A percentile compares a stretch with the other conserved stretches of the same genome.
Evolutionary conservation across 2,888 invertebrate genomes (phyloP).

Genomic region (Orthosia cruda): DNA sequence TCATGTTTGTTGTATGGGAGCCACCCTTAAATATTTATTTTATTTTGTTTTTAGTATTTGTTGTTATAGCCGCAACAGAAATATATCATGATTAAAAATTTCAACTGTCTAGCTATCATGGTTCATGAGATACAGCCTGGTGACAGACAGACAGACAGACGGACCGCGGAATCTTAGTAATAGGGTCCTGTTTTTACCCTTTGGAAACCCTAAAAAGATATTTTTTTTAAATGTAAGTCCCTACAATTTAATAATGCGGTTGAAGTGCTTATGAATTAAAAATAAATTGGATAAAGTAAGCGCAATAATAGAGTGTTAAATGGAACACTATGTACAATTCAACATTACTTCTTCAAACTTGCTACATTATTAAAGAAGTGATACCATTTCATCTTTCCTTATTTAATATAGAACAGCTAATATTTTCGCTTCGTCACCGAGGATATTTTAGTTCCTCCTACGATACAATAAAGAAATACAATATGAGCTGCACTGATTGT

Average conservation of each 20-base stretch:
- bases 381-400: constrained; percentile 27
- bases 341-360: constrained; percentile 3
- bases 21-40: no score
- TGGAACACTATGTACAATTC: not conserved
- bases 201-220: no score
- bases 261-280: not conserved
- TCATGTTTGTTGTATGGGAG: no score
- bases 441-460: constrained; percentile 32
- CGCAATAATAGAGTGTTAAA: not conserved
- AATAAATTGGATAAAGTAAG: not conserved
- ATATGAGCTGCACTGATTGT: constrained; percentile 32
- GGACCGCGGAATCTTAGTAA: no score
- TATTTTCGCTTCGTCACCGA: constrained; percentile 36
- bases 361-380: constrained; percentile 28
- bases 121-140: no score
- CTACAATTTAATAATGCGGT: not conserved
- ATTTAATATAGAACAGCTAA: constrained; percentile 29
- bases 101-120: no score
- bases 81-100: no score
- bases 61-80: no score
- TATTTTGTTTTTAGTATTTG: no score
- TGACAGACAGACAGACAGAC: no score
- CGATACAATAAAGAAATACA: constrained; percentile 37
- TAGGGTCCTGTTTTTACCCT: no score
- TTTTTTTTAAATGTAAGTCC: no score